These are phyloP conservation scores for Pionites leucogaster DNA, from an alignment of 2,113 vertebrate species.

Conservation along the genomic window DNA sequence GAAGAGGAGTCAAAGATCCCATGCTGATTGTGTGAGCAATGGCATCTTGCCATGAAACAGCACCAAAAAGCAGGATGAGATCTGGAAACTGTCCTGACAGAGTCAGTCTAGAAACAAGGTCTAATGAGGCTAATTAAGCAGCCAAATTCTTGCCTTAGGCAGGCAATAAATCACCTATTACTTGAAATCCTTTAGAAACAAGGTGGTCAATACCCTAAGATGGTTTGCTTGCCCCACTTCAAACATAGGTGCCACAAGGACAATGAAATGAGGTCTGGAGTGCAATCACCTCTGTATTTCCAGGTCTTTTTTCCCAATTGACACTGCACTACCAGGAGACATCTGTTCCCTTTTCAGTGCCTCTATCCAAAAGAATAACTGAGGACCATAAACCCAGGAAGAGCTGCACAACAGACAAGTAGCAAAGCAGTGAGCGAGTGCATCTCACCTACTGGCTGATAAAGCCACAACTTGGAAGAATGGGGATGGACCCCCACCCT, in stretches of 20 bases:
- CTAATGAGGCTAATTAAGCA: not conserved
- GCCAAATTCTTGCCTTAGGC: not conserved
- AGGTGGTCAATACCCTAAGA: not conserved
- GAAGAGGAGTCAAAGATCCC: not conserved
- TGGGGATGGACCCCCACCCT: no score
- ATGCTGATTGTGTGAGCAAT: not conserved
- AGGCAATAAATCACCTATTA: not conserved
- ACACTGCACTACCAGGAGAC: not conserved
- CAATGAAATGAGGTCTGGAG: not conserved
- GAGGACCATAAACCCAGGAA: not conserved
- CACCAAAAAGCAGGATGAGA: not conserved
- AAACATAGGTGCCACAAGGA: not conserved
- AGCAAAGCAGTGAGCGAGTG: not conserved
- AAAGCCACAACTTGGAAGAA: not conserved
- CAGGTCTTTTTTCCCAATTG: not conserved
- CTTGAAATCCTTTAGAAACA: not conserved
- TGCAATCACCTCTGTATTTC: not conserved
- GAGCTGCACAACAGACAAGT: rapidly evolving
- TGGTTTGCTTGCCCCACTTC: not conserved
- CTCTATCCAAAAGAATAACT: not conserved
- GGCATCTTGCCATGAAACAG: not conserved
- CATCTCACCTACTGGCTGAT: not conserved
- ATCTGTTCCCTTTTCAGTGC: rapidly evolving
- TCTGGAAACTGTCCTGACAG: not conserved
- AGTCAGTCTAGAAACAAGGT: not conserved